phyloP scores from a whole-genome alignment of 1,140 invertebrate species.

The Geopemphigus sp. region DNA sequence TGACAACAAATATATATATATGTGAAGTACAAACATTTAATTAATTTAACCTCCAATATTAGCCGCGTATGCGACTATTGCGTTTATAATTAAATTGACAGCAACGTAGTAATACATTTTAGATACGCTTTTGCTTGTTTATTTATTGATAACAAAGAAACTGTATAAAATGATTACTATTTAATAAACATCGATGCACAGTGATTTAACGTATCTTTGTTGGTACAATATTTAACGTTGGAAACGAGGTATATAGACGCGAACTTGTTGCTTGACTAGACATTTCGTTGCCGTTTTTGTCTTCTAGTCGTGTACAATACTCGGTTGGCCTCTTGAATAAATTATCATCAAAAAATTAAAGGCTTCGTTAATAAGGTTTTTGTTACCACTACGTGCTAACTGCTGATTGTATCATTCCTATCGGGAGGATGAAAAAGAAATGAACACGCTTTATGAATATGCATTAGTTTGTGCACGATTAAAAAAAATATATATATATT shows the following conservation, averaged over 20 bases:
- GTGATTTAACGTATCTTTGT: too few relatives aligned
- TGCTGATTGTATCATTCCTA: background rate
- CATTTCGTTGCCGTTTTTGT: background rate
- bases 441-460: background rate
- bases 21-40: too few relatives aligned
- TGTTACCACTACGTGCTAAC: constrained; percentile 11
- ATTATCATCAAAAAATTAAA: constrained; percentile 31
- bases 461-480: background rate
- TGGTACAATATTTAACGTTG: too few relatives aligned
- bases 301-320: background rate
- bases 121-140: too few relatives aligned
- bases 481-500: constrained; percentile 1
- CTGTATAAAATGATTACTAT: too few relatives aligned
- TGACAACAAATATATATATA: too few relatives aligned
- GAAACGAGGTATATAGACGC: background rate
- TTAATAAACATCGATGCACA: too few relatives aligned
- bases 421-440: background rate
- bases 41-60: too few relatives aligned
- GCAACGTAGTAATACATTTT: too few relatives aligned
- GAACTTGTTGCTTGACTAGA: constrained; percentile 29
- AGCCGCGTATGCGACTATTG: too few relatives aligned
- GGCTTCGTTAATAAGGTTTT: constrained; percentile 42
- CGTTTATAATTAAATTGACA: too few relatives aligned
- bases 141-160: too few relatives aligned
- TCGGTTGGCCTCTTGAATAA: constrained; percentile 30